Base-by-base conservation (phyloP, 1,140 invertebrate species). In the Panagrolaimus sp. region DNA sequence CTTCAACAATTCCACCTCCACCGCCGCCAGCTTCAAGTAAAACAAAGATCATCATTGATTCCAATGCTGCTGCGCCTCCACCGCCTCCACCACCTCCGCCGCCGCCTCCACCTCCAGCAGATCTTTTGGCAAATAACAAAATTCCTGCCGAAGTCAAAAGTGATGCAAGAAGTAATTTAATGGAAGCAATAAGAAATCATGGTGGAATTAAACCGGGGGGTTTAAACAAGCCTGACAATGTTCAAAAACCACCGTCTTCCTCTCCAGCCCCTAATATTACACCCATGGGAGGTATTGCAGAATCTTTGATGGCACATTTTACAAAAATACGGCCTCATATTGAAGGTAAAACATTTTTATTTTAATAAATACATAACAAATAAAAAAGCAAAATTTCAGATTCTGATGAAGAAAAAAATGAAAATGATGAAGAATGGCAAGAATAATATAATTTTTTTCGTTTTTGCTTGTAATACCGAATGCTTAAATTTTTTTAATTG, bases 331-430 rank as follows among this genome's bases (percentile, higher is more conserved):
- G 52, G 8, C 21, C 21, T 12, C 17, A 21, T 28, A 58, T 58
- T 38, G 32, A 38, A 58, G 52, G 52, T 58, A 58, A 10, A n/a
- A 48, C 9, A 3, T 12, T 17, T 58, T 58, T 24, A 12, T 28
- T 24, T 12, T 12, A 12, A 58, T 58, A 26, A 28, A 58, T 24
- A 38, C 32, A 38, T 58, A 21, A 58, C 3, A 21, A 21, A 58
- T 52, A 15, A 58, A 58, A 58, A 58, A 10, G 17, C 28, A 24
- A 8, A 26, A 58, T 58, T 58, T 58, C 17, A 58, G 52, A 58
- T 12, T 26, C 21, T 58, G 52, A 58, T 58, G 52, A 58, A 58
- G 52, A 58, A 17, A 21, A 58, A 58, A 28, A 58, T 26, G 52
- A 58, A 58, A 28, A 58, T 26, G 28, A 58, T 12, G 21, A 28